A percentile compares a stretch with the other conserved stretches of the same genome.
Evolutionary conservation across 2,888 invertebrate species (phyloP).

Genomic region (Acleris emargana): DNA sequence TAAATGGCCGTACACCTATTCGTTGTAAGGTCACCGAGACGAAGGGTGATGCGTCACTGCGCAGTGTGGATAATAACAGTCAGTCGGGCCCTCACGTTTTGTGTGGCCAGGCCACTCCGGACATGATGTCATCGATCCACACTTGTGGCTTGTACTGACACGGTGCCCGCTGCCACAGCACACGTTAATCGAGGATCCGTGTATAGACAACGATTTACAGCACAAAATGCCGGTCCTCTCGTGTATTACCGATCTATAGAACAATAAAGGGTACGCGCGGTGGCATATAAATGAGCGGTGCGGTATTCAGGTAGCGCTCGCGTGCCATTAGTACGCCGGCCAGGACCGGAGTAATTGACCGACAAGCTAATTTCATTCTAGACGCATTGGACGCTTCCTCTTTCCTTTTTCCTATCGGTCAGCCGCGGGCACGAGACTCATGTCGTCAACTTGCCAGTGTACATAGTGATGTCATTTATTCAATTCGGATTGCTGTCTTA

Average conservation of each 20-base stretch:
- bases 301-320: conserved; percentile 74
- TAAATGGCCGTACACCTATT: conserved; percentile 28
- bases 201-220: conserved; percentile 82
- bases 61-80: conserved; percentile 56
- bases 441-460: conserved; percentile 50
- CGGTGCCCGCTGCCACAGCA: conserved; percentile 62
- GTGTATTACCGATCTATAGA: conserved; percentile 83
- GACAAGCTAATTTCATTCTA: conserved; percentile 81
- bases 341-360: conserved; percentile 80
- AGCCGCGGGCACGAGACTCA: conserved; percentile 67
- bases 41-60: conserved; percentile 63
- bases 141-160: conserved; percentile 73
- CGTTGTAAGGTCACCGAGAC: conserved; percentile 23
- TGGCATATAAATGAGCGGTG: conserved; percentile 78
- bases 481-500: not conserved
- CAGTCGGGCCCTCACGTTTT: conserved; percentile 66
- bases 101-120: conserved; percentile 75
- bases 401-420: conserved; percentile 84
- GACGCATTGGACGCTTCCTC: conserved; percentile 80
- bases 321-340: conserved; percentile 77
- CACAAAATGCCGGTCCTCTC: conserved; percentile 81
- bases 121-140: conserved; percentile 78
- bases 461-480: conserved; percentile 40
- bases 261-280: conserved; percentile 77
- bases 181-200: conserved; percentile 80